These are phyloP conservation scores for Globodera ellingtonae DNA, from an alignment of 1,140 invertebrate genomes.

Conservation along the genomic window DNA sequence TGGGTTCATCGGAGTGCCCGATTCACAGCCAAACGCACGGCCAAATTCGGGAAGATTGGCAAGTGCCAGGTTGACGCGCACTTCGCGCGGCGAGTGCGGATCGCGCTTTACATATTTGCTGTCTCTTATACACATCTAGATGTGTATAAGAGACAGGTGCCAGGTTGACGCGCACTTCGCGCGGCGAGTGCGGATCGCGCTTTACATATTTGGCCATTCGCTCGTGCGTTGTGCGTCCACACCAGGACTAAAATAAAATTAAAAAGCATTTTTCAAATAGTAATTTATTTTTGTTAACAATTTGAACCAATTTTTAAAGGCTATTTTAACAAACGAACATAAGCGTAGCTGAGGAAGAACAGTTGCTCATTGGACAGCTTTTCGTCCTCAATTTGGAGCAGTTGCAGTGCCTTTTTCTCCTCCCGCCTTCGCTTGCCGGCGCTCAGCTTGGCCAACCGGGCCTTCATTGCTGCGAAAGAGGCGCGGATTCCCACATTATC, in stretches of 20 bases:
- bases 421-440: background rate
- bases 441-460: conserved; percentile 6
- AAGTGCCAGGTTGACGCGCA: conserved; percentile 17
- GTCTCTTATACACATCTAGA: no score
- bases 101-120: conserved; percentile 12
- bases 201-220: conserved; percentile 14
- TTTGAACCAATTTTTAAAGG: background rate
- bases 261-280: background rate
- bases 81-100: conserved; percentile 8
- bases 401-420: background rate
- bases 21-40: conserved; percentile 15
- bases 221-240: conserved; percentile 13
- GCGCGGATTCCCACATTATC: conserved; percentile 21
- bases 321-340: background rate
- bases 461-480: conserved; percentile 7
- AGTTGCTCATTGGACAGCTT: conserved; percentile 13
- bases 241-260: conserved; percentile 4
- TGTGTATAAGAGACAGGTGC: no score
- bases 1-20: conserved; percentile 18
- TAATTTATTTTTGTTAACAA: no score
- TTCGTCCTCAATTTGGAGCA: background rate
- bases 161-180: conserved; percentile 17
- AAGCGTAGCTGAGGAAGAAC: conserved; percentile 24
- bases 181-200: conserved; percentile 2
- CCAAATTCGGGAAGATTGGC: conserved; percentile 17